phyloP scores from a whole-genome alignment of 2,113 vertebrate genomes.

The human region DNA sequence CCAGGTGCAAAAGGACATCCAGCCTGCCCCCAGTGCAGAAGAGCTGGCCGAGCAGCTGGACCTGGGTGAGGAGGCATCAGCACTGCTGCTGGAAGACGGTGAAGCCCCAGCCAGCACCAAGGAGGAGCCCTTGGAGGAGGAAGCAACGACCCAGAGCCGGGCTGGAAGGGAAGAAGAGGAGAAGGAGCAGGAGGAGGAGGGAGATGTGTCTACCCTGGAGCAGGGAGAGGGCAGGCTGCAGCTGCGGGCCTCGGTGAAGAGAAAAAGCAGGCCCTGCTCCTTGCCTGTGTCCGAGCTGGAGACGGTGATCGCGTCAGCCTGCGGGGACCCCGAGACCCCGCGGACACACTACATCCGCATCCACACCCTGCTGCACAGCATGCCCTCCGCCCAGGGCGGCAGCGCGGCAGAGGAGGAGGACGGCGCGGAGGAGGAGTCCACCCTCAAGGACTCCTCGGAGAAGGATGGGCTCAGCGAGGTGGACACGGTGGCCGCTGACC shows the following conservation, averaged over 20 bases:
- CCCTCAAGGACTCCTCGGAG: conserved; percentile 81
- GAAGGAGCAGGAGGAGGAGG: conserved; percentile 53
- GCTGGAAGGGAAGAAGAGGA: not conserved
- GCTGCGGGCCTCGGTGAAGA: conserved; percentile 82
- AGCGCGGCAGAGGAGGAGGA: conserved; percentile 68
- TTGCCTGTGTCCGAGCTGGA: conserved; percentile 97
- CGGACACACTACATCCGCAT: conserved; percentile 97
- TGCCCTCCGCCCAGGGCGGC: conserved; percentile 89
- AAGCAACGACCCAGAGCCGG: conserved; percentile 62
- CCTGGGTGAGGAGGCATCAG: conserved; percentile 67
- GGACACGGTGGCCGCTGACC: conserved; percentile 81
- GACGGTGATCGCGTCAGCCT: conserved; percentile 94
- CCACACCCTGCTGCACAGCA: conserved; percentile 96
- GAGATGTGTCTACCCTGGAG: conserved; percentile 69
- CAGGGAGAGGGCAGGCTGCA: conserved; percentile 79
- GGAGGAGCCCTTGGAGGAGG: conserved; percentile 53
- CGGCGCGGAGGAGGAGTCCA: conserved; percentile 80
- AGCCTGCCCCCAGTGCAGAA: conserved; percentile 65
- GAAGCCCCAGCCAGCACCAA: conserved; percentile 39
- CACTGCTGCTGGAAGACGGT: conserved; percentile 69
- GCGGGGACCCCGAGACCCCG: conserved; percentile 95
- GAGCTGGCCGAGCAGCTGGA: conserved; percentile 75
- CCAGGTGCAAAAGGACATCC: conserved; percentile 66
- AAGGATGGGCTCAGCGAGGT: conserved; percentile 84
- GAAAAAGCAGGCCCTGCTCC: conserved; percentile 93